phyloP scores from a whole-genome alignment of 2,888 invertebrate genomes.

The Diarsia brunnea region DNA sequence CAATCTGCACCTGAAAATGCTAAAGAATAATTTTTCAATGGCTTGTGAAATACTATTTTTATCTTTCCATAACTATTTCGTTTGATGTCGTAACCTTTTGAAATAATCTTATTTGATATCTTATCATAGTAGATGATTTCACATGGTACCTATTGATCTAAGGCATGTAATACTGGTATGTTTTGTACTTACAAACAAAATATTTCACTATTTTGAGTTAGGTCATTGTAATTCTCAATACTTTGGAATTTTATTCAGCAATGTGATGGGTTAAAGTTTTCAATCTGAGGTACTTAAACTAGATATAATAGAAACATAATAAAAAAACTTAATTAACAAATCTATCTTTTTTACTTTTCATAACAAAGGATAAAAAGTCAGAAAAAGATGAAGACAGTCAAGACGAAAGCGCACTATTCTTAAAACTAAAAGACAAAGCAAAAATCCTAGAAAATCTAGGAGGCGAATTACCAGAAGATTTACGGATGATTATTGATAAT shows the following conservation, averaged over 20 bases:
- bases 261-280: slow-evolving; percentile 88
- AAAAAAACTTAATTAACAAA: neutral
- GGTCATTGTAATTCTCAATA: slow-evolving; percentile 66
- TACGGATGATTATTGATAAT: slow-evolving; percentile 86
- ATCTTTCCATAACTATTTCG: slow-evolving; percentile 4
- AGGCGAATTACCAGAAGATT: slow-evolving; percentile 88
- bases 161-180: slow-evolving; percentile 68
- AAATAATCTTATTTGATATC: slow-evolving; percentile 56
- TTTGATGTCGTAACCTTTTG: slow-evolving; percentile 60
- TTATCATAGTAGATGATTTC: slow-evolving; percentile 46
- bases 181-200: slow-evolving; percentile 64
- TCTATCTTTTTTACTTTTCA: slow-evolving; percentile 13
- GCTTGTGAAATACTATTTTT: slow-evolving; percentile 59
- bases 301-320: neutral
- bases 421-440: slow-evolving; percentile 87
- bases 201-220: slow-evolving; percentile 63
- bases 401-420: slow-evolving; percentile 82
- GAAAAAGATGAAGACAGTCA: slow-evolving; percentile 81
- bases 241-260: slow-evolving; percentile 75
- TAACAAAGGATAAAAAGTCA: slow-evolving; percentile 64
- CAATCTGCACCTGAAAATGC: slow-evolving; percentile 75
- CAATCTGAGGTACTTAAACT: slow-evolving; percentile 84
- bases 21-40: slow-evolving; percentile 72
- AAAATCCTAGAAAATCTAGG: slow-evolving; percentile 89
- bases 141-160: slow-evolving; percentile 50